Evolutionary conservation across 2,113 vertebrate genomes (phyloP).

Genomic region (Tylochromis polylepis): DNA sequence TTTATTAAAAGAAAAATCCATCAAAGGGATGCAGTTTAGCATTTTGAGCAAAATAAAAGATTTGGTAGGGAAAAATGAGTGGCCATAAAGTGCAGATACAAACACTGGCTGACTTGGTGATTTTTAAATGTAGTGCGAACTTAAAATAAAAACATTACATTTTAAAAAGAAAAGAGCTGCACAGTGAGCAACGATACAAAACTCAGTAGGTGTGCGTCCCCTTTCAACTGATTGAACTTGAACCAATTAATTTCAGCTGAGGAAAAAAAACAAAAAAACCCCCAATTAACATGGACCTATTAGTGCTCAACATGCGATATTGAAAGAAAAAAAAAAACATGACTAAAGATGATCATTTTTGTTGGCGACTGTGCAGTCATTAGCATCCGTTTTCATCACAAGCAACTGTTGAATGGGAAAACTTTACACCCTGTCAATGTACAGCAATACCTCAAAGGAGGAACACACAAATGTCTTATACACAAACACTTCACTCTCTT

Average conservation of each 20-base stretch:
- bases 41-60: not conserved
- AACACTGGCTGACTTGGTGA: not conserved
- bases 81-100: slow-evolving; percentile 17
- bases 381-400: not conserved
- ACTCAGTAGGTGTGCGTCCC: too few species aligned
- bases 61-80: not conserved
- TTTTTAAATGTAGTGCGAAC: not conserved
- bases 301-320: not conserved
- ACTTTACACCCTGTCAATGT: not conserved
- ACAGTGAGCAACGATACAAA: too few species aligned
- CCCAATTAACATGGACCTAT: not conserved
- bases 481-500: not conserved
- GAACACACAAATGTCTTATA: not conserved
- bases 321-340: accelerated
- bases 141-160: not conserved
- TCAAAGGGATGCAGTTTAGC: not conserved
- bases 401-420: not conserved
- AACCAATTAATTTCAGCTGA: accelerated
- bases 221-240: not conserved
- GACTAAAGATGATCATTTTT: not conserved
- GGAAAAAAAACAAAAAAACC: not conserved
- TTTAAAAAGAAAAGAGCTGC: too few species aligned
- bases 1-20: slow-evolving; percentile 46
- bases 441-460: not conserved
- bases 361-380: not conserved